Percentiles rank a stretch among this genome's conserved stretches.
Evolutionary conservation across 2,797 vertebrate species (phyloP).

Genomic region (Notolepis coatsorum): DNA sequence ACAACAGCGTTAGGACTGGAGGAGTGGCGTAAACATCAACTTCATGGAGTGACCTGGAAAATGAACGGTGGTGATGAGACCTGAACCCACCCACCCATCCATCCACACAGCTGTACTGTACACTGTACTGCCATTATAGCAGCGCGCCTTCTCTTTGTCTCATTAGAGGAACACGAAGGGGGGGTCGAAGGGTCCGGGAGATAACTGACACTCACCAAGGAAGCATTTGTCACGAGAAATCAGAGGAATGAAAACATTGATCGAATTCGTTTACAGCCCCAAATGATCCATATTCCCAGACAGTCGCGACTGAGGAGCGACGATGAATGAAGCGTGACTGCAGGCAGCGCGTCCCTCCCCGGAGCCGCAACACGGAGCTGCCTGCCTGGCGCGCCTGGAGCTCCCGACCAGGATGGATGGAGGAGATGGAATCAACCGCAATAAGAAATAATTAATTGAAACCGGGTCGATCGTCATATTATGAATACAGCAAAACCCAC

Average conservation of each 20-base stretch:
- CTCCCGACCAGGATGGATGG: background rate
- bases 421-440: conserved; percentile 70
- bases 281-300: no score
- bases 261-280: conserved; percentile 8
- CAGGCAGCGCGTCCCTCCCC: conserved; percentile 64
- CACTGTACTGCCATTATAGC: conserved; percentile 51
- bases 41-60: conserved; percentile 50
- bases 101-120: conserved; percentile 29
- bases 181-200: background rate
- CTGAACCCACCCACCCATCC: conserved; percentile 39
- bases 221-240: background rate
- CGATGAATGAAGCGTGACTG: conserved; percentile 64
- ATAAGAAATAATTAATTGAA: conserved; percentile 75
- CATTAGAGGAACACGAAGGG: conserved; percentile 5
- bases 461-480: conserved; percentile 53
- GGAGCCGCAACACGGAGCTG: conserved; percentile 25
- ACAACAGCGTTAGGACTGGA: background rate
- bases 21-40: conserved; percentile 42
- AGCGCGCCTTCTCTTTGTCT: conserved; percentile 55
- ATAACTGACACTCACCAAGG: background rate
- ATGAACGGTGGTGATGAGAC: conserved; percentile 56
- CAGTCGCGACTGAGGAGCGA: conserved; percentile 47
- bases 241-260: background rate
- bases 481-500: conserved; percentile 12
- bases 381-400: conserved; percentile 28